Evolutionary conservation across 2,888 invertebrate species (phyloP), one percentile per base, ranked within the genome.

Genomic region (Idaea straminata): DNA sequence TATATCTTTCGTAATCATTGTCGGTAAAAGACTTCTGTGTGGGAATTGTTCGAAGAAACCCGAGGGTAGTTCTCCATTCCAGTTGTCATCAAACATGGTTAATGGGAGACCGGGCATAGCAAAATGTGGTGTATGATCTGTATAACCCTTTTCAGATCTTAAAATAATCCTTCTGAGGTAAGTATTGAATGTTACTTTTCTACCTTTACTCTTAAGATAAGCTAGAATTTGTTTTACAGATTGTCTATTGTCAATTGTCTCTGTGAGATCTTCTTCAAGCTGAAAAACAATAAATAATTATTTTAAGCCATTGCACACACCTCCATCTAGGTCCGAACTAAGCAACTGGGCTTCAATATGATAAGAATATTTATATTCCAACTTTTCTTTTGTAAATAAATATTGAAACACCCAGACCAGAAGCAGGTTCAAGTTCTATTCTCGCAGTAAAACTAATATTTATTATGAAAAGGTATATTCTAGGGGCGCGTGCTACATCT

Each of bases 41-140:
- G 82, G 71, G 67, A 92, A 86, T 38, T 76, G 76, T 73, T 92
- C 87, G 75, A 90, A 92, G 66, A 84, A 91, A 13, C 84, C 83
- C 0, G 81, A 69, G 15, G 78, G 78, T 0, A 91, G 76, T 5
- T 83, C 83, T 4, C 92, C 92, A 64, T 90, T 86, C 89, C 91
- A 92, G 13, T 86, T 80, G 0, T 87, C 82, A 61, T 75, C 78
- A 60, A 91, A 91, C 10, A 74, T 72, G 38, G 86, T 84, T 5
- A 87, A 64, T 0, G 86, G 85, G 66, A 85, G 84, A 3, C 86
- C 88, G n/a, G 82, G 83, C 0, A 10, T 36, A 15, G 57, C 25
- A 15, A 13, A 57, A 61, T 10, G 5, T 38, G 0, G 1, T 4
- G 2, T 7, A 3, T 3, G 62, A 57, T 7, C 35, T 15, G n/a